phyloP scores from a whole-genome alignment of 2,797 vertebrate genomes.

The Brotula barbata region DNA sequence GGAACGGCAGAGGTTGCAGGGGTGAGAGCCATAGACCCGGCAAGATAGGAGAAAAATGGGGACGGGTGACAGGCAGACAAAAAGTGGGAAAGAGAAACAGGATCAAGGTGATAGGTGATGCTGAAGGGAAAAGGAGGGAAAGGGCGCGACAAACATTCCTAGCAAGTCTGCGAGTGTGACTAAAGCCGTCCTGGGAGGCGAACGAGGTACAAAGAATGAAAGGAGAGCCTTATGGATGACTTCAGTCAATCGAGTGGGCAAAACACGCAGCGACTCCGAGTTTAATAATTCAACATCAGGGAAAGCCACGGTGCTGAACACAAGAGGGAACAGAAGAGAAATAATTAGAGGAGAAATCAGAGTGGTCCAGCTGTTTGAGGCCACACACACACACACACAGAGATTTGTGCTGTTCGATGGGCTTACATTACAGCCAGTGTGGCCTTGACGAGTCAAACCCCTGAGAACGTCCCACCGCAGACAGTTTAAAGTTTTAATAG shows the following conservation, averaged over 20 bases:
- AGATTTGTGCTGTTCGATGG: constrained; percentile 32
- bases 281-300: constrained; percentile 17
- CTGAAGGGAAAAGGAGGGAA: constrained; percentile 25
- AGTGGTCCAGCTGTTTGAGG: constrained; percentile 54
- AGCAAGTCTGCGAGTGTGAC: constrained; percentile 64
- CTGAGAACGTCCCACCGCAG: constrained; percentile 49
- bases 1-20: constrained; percentile 66
- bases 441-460: constrained; percentile 27
- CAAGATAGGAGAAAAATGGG: constrained; percentile 66
- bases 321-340: constrained; percentile 25
- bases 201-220: constrained; percentile 34
- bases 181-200: constrained; percentile 52
- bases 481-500: constrained; percentile 57
- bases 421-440: constrained; percentile 45
- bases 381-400: constrained; percentile 22
- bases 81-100: constrained; percentile 69
- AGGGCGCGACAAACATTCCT: constrained; percentile 60
- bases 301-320: constrained; percentile 23
- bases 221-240: constrained; percentile 43
- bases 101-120: constrained; percentile 77
- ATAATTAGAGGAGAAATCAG: constrained; percentile 37
- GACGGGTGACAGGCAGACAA: constrained; percentile 62
- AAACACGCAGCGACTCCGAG: constrained; percentile 43
- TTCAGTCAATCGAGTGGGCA: constrained; percentile 3
- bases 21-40: constrained; percentile 66